phyloP scores from a whole-genome alignment of 2,797 vertebrate species.

The Synaphobranchus kaupii region DNA sequence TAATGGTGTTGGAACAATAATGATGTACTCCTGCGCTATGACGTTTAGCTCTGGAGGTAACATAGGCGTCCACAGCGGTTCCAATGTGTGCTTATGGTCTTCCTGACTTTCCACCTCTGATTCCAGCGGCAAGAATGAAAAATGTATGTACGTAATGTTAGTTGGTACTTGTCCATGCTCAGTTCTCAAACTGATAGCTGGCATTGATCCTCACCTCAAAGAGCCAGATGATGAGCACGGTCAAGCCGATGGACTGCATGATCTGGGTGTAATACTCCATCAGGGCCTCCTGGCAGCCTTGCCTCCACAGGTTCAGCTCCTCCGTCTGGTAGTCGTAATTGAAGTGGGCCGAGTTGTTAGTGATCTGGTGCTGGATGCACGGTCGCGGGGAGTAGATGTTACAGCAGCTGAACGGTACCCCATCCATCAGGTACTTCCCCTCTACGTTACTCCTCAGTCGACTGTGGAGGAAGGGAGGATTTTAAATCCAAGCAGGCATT shows the following conservation, averaged over 20 bases:
- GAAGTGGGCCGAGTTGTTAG: slow-evolving; percentile 87
- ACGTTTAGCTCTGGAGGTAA: background rate
- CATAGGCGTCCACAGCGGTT: background rate
- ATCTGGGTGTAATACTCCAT: slow-evolving; percentile 84
- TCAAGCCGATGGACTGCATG: slow-evolving; percentile 82
- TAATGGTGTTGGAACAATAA: background rate
- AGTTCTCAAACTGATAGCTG: background rate
- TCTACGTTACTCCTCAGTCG: slow-evolving; percentile 84
- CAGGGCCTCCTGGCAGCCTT: slow-evolving; percentile 82
- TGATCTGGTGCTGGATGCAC: slow-evolving; percentile 87
- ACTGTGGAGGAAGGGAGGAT: slow-evolving; percentile 54
- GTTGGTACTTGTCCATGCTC: background rate
- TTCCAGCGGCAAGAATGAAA: background rate
- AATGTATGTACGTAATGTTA: background rate
- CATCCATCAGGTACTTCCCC: slow-evolving; percentile 83
- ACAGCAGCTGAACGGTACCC: slow-evolving; percentile 92
- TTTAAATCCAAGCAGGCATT: background rate
- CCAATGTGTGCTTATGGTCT: background rate
- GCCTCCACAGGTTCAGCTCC: slow-evolving; percentile 86
- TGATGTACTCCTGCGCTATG: background rate
- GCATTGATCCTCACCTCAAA: slow-evolving; percentile 81
- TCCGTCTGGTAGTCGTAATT: slow-evolving; percentile 84
- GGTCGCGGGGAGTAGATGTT: slow-evolving; percentile 84
- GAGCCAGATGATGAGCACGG: slow-evolving; percentile 83
- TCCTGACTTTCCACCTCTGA: background rate